Percentiles rank a stretch among this genome's conserved stretches.
Evolutionary conservation across 2,113 vertebrate genomes (phyloP).

Genomic region (Drymodes brunneopygia): DNA sequence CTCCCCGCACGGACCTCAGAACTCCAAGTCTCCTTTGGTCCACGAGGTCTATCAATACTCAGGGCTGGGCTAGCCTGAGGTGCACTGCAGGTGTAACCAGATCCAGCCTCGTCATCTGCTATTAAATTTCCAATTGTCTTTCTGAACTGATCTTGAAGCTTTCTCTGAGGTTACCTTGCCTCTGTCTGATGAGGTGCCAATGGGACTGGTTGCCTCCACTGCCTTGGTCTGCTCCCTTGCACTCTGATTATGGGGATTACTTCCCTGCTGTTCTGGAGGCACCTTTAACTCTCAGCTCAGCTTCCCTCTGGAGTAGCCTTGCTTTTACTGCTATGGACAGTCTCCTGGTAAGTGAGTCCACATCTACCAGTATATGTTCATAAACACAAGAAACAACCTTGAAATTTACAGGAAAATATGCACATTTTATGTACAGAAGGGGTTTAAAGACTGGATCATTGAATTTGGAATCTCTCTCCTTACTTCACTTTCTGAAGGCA

Average conservation of each 20-base stretch:
- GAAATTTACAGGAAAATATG: background rate
- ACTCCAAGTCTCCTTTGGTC: background rate
- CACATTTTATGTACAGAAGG: background rate
- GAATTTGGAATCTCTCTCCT: background rate
- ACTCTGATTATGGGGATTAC: background rate
- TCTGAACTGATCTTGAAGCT: background rate
- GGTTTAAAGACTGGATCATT: background rate
- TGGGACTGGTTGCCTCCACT: background rate
- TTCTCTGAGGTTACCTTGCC: background rate
- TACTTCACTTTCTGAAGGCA: background rate
- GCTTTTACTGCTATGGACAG: background rate
- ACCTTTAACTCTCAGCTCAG: background rate
- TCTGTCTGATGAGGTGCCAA: background rate
- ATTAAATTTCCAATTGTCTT: background rate
- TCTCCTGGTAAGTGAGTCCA: too few species aligned
- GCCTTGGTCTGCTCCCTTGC: background rate
- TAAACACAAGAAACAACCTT: background rate
- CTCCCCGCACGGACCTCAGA: accelerated
- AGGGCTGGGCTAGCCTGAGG: background rate
- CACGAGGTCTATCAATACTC: background rate
- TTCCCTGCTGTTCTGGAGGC: accelerated
- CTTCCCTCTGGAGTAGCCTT: background rate
- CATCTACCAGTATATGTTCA: background rate
- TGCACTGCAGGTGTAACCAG: background rate
- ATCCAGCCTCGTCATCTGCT: background rate